Evolutionary conservation across 2,888 invertebrate genomes (phyloP).

Genomic region (Megaustenia siamemsis): DNA sequence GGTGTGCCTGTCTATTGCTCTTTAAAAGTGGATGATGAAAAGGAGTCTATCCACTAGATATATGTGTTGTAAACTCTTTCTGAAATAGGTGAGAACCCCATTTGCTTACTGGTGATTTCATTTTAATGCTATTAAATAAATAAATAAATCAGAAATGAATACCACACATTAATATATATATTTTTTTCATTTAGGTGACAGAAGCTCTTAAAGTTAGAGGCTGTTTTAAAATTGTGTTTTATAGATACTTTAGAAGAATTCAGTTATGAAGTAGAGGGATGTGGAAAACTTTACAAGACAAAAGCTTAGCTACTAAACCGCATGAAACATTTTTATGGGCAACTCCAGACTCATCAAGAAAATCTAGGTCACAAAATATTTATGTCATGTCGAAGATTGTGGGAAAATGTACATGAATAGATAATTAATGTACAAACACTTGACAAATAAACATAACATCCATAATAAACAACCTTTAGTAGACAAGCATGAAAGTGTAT

Average conservation of each 20-base stretch:
- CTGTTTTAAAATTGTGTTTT: neutral
- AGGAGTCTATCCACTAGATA: too few relatives aligned
- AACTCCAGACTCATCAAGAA: neutral
- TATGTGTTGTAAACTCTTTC: too few relatives aligned
- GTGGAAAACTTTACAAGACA: neutral
- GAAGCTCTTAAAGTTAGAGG: neutral
- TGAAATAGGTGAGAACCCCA: too few relatives aligned
- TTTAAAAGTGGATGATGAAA: too few relatives aligned
- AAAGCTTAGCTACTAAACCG: neutral
- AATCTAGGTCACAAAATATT: neutral
- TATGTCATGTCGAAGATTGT: conserved; percentile 12
- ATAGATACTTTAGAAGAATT: neutral
- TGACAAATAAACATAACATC: neutral
- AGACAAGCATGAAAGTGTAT: neutral
- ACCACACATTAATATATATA: too few relatives aligned
- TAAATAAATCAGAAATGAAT: too few relatives aligned
- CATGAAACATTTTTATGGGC: neutral
- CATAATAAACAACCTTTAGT: neutral
- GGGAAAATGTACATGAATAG: neutral
- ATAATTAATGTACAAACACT: neutral
- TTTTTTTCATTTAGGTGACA: too few relatives aligned
- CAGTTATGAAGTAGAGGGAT: neutral
- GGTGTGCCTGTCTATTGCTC: too few relatives aligned
- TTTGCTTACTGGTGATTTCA: too few relatives aligned
- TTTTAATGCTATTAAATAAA: too few relatives aligned